Evolutionary conservation across 2,113 vertebrate genomes (phyloP).

Genomic region (Caranx ignobilis): DNA sequence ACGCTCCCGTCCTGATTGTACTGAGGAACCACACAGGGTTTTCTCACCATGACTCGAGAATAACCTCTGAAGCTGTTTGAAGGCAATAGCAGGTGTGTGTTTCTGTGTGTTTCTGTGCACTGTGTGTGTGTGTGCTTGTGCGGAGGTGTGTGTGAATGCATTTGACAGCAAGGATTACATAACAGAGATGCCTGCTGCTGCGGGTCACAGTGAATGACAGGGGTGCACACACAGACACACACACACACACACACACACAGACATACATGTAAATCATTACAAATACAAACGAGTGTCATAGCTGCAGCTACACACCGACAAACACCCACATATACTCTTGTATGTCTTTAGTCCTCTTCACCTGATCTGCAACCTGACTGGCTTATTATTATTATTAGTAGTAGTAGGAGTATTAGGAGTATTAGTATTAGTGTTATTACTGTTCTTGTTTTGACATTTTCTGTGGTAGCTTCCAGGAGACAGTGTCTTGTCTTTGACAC

Average conservation of each 20-base stretch:
- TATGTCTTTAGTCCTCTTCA: background rate
- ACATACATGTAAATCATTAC: constrained; percentile 34
- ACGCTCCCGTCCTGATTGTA: constrained; percentile 17
- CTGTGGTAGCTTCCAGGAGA: constrained; percentile 14
- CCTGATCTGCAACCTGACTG: constrained; percentile 13
- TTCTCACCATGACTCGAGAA: constrained; percentile 47
- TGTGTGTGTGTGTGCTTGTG: constrained; percentile 23
- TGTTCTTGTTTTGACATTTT: constrained; percentile 11
- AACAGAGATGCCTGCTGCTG: constrained; percentile 73
- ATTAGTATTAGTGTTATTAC: too few relatives aligned
- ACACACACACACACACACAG: background rate
- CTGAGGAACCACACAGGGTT: constrained; percentile 30
- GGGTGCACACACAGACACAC: constrained; percentile 20
- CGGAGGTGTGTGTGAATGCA: constrained; percentile 59
- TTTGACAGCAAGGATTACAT: constrained; percentile 73
- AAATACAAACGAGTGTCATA: background rate
- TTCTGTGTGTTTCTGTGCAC: constrained; percentile 16
- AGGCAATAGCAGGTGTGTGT: constrained; percentile 31
- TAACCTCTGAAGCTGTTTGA: constrained; percentile 56
- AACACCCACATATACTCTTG: background rate
- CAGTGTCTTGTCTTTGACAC: background rate
- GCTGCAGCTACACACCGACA: background rate
- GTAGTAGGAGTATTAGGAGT: too few relatives aligned
- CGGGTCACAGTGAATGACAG: constrained; percentile 71
- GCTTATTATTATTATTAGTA: background rate